Base-by-base conservation (phyloP, 2,797 vertebrate genomes). In the Channa striata region DNA sequence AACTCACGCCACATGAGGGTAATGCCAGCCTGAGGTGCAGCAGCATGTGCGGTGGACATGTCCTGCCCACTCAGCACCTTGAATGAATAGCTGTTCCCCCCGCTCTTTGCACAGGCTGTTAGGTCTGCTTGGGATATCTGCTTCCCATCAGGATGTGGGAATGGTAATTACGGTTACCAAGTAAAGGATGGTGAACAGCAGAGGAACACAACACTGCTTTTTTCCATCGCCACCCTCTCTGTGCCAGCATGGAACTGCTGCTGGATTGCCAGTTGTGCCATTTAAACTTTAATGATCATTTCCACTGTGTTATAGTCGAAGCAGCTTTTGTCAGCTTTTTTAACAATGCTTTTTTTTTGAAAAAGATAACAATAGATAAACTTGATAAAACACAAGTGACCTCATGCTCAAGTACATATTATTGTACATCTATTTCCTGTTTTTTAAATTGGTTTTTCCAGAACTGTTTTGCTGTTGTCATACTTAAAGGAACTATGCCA, bases 21-120 rank as follows among this genome's bases (percentile, higher is more conserved):
- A 59, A 34, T 43, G 46, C 68, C 72, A 67, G 59, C 64, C 44
- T 23, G 39, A 80, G 59, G 61, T 23, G 71, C 57, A 71, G 17
- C 33, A 40, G 25, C 51, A 70, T 51, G 65, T 79, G 80, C 12
- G 68, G 78, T 59, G 56, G 61, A 80, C 9, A 2, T 80, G 90
- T 91, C 84, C 83, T 86, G 80, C 87, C 72, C 11, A 73, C 76
- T 90, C 84, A 84, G 87, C 85, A 80, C 59, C 59, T 79, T 34
- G 47, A 48, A 66, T 74, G 53, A 80, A 83, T 50, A 46, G 52
- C 65, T 65, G 68, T 46, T 78, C 72, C 67, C 87, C 68, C 46
- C 74, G 70, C 39, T 82, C 78, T 68, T 80, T 75, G 59, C 79
- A 40, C 39, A 63, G 76, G 71, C 80, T 86, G 77, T 89, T 89